These are phyloP conservation scores for Terebella lapidaria DNA, from an alignment of 2,888 invertebrate species.

Conservation along the genomic window DNA sequence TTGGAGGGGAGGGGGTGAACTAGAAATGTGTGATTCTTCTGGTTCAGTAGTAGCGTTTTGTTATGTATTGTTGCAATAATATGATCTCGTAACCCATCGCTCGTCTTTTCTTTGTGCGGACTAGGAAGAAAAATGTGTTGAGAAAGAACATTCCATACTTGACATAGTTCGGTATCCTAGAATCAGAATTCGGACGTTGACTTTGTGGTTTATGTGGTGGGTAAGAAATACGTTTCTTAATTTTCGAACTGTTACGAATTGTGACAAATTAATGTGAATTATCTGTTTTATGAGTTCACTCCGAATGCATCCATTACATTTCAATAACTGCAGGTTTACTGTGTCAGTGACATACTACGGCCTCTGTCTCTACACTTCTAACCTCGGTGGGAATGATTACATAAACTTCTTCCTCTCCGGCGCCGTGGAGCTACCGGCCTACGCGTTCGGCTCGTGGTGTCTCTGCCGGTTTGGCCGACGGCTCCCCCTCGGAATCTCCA, in stretches of 20 bases:
- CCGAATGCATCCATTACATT: too few relatives aligned
- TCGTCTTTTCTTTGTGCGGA: too few relatives aligned
- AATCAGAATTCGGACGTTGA: not conserved
- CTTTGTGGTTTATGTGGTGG: not conserved
- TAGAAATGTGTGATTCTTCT: too few relatives aligned
- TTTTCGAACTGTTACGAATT: not conserved
- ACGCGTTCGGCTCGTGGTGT: not conserved
- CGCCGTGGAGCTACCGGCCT: constrained; percentile 1
- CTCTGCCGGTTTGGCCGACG: not conserved
- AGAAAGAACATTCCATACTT: not conserved
- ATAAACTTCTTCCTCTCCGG: not conserved
- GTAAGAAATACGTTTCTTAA: not conserved
- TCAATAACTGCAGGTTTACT: not conserved
- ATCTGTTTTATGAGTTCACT: too few relatives aligned
- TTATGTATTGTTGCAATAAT: too few relatives aligned
- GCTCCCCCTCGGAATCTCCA: not conserved
- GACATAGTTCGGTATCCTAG: not conserved
- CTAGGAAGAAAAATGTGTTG: too few relatives aligned
- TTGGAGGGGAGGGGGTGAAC: too few relatives aligned
- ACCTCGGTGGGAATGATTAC: constrained; percentile 2
- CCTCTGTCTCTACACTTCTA: not conserved
- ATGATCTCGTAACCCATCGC: too few relatives aligned
- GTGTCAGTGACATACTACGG: not conserved
- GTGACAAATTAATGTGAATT: too few relatives aligned
- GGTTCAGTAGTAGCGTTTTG: too few relatives aligned